Evolutionary conservation across 2,113 vertebrate species (phyloP).

Genomic region (Numenius arquata): DNA sequence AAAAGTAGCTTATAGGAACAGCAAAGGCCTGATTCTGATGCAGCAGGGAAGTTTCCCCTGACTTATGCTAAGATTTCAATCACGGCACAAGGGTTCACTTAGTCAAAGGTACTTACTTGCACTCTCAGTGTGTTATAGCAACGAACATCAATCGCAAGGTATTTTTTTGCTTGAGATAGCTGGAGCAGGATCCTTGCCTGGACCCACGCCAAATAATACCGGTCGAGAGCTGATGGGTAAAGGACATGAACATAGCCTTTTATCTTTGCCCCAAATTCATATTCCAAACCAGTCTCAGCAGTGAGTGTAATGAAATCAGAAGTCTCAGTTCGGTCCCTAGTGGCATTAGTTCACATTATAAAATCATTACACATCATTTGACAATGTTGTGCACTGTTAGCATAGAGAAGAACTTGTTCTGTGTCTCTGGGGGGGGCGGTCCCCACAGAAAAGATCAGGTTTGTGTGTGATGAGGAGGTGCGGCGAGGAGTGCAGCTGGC

Average conservation of each 20-base stretch:
- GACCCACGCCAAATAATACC: background rate
- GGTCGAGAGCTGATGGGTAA: background rate
- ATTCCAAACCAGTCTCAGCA: slow-evolving; percentile 67
- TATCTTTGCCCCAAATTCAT: slow-evolving; percentile 62
- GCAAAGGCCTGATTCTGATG: background rate
- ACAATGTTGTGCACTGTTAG: slow-evolving; percentile 77
- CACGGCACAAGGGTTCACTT: background rate
- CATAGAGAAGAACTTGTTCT: slow-evolving; percentile 75
- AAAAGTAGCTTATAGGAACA: background rate
- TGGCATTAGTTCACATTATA: slow-evolving; percentile 79
- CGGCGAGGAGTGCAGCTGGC: slow-evolving; percentile 49
- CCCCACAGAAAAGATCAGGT: slow-evolving; percentile 72
- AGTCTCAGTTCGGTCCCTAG: slow-evolving; percentile 71
- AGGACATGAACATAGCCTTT: background rate
- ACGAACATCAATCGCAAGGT: background rate
- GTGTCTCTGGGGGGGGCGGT: slow-evolving; percentile 68
- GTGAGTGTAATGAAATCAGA: slow-evolving; percentile 75
- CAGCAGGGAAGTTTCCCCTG: background rate
- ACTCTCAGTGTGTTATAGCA: background rate
- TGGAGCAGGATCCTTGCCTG: background rate
- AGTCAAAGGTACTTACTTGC: background rate
- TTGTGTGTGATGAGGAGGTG: slow-evolving; percentile 56
- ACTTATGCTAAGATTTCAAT: background rate
- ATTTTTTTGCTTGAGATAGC: background rate
- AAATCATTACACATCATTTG: slow-evolving; percentile 79